Percentiles rank a stretch among this genome's conserved stretches.
These are phyloP conservation scores for Glaucomys volans DNA, from an alignment of 2,113 vertebrate genomes.

Conservation along the genomic window DNA sequence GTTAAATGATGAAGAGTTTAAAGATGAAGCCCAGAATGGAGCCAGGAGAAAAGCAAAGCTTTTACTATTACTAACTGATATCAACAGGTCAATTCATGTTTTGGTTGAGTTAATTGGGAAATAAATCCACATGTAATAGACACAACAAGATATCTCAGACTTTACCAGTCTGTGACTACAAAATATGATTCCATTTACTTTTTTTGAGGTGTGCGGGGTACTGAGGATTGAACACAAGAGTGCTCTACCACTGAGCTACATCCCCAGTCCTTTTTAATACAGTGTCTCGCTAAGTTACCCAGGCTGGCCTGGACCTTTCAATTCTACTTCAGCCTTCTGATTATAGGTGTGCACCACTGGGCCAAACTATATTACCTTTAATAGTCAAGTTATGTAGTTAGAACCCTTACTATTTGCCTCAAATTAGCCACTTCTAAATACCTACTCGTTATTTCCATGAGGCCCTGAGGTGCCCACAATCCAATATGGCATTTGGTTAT, in stretches of 20 bases:
- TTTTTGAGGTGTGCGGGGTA: too few species aligned
- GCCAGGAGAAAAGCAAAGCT: background rate
- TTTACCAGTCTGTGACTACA: background rate
- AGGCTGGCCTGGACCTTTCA: too few species aligned
- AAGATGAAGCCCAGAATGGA: conserved; percentile 28
- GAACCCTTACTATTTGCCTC: background rate
- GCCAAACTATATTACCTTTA: background rate
- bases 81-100: background rate
- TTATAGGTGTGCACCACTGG: too few species aligned
- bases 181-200: background rate
- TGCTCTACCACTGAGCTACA: too few species aligned
- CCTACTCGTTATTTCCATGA: background rate
- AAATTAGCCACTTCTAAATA: background rate
- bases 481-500: background rate
- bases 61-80: background rate
- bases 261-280: too few species aligned
- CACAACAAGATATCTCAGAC: background rate
- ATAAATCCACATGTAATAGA: background rate
- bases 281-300: too few species aligned
- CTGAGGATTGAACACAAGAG: too few species aligned
- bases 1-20: conserved; percentile 23
- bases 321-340: too few species aligned
- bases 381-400: background rate
- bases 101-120: conserved; percentile 27
- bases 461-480: background rate